Percentiles rank a stretch among this genome's conserved stretches.
Conservation (phyloP, 2,888 invertebrate species). For the Hylaea fasciaria region DNA sequence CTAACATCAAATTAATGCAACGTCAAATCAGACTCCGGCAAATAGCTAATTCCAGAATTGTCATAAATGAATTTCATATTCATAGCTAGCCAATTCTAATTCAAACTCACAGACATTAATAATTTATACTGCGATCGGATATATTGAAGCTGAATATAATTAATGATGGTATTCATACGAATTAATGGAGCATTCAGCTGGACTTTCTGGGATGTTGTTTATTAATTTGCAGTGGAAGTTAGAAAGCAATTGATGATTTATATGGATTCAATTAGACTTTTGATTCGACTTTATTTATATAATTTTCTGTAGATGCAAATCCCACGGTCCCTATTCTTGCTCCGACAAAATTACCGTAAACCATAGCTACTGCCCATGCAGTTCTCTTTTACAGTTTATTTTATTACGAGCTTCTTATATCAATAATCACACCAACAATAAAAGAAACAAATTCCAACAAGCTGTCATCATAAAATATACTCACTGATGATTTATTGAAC, state of each 20-base stretch:
- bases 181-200: constrained; percentile 52
- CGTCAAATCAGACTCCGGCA: too few relatives aligned
- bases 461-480: constrained; percentile 32
- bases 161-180: constrained; percentile 58
- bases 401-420: too few relatives aligned
- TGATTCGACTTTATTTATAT: constrained; percentile 7
- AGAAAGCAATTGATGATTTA: constrained; percentile 50
- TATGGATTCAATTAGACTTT: constrained; percentile 13
- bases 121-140: constrained; percentile 49
- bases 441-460: constrained; percentile 24
- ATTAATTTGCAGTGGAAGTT: constrained; percentile 54
- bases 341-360: too few relatives aligned
- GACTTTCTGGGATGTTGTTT: constrained; percentile 48
- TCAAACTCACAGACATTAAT: constrained; percentile 49
- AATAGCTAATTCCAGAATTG: neutral
- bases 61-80: constrained; percentile 37
- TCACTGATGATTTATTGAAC: constrained; percentile 34
- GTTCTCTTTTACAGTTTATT: too few relatives aligned
- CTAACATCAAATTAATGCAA: too few relatives aligned
- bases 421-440: constrained; percentile 2
- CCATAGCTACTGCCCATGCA: too few relatives aligned
- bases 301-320: too few relatives aligned
- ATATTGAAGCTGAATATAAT: constrained; percentile 58
- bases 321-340: too few relatives aligned
- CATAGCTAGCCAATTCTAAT: constrained; percentile 49